Evolutionary conservation across 2,888 invertebrate genomes (phyloP), one percentile per base, ranked within the genome.

Genomic region (Nomada goodeniana): DNA sequence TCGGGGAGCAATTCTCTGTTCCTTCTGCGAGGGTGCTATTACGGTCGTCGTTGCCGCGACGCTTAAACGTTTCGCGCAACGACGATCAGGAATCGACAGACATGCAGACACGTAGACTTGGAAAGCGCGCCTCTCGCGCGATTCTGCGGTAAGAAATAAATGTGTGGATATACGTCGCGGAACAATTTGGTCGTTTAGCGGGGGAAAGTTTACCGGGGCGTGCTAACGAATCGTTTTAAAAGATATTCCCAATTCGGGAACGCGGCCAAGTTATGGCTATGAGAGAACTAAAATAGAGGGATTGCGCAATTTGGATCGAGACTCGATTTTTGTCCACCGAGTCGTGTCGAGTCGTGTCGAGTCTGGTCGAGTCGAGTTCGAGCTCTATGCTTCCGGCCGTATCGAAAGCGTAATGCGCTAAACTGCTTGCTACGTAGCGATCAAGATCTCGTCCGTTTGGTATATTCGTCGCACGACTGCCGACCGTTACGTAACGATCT

Each of bases 221-320:
- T 23, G 36, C 26, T 23, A 59, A 18, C 53, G 29, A 18, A n/a
- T 20, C 67, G 71, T 53, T 47, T 47, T 68, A 76, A 89, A 82
- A 80, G 83, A 76, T 84, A 86, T 85, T 85, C 77, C 86, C 84
- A 79, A 87, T 84, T 87, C 83, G 89, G 90, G 87, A 90, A 86
- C 86, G 83, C 81, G 83, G 90, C 90, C 90, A 90, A 90, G 78
- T 78, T 70, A 64, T 84, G 78, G 82, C 78, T 78, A 83, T 85
- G 86, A 85, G 84, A 86, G 84, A 84, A 83, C 85, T 74, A 82
- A 89, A 90, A 90, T 89, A 90, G 87, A 87, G 84, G 69, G 76
- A 83, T 89, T 88, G 83, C 57, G 80, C 86, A 90, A 90, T 86
- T 85, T 81, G 71, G 83, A 84, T 69, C 71, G 57, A 69, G 74